phyloP scores from a whole-genome alignment of 2,888 invertebrate species.

The Blera fallax region DNA sequence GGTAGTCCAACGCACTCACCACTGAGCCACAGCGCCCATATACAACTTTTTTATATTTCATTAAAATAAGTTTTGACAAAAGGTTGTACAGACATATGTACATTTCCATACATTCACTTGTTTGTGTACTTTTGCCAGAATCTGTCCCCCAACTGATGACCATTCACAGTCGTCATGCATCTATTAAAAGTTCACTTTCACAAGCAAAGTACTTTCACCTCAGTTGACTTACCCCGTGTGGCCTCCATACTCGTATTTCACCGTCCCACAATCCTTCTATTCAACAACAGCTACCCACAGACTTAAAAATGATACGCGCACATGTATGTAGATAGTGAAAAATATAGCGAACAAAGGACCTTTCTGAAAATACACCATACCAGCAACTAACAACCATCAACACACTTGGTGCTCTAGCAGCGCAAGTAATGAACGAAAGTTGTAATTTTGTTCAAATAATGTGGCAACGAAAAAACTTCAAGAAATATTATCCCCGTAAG shows the following conservation, averaged over 20 bases:
- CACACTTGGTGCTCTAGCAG: background rate
- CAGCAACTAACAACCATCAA: background rate
- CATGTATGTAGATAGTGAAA: background rate
- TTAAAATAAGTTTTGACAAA: too few species aligned
- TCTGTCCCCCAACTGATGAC: constrained; percentile 18
- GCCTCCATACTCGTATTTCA: background rate
- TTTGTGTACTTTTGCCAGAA: background rate
- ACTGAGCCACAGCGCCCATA: too few species aligned
- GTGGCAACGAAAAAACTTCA: constrained; percentile 64
- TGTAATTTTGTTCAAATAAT: constrained; percentile 70
- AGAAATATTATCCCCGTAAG: constrained; percentile 67
- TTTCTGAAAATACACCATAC: background rate
- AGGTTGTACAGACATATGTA: too few species aligned
- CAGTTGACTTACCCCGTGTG: constrained; percentile 33
- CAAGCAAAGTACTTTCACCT: constrained; percentile 48
- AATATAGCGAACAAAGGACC: constrained; percentile 25
- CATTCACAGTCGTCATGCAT: background rate
- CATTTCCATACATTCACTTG: background rate
- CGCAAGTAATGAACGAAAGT: constrained; percentile 65
- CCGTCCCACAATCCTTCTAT: background rate
- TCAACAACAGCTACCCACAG: background rate
- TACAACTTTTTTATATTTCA: background rate
- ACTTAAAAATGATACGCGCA: constrained; percentile 12
- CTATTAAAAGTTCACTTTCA: constrained; percentile 19
- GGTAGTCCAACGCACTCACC: too few species aligned